Evolutionary conservation across 92 coral and sea anemone species (phyloP).

Genomic region (Heliopora coerulea): DNA sequence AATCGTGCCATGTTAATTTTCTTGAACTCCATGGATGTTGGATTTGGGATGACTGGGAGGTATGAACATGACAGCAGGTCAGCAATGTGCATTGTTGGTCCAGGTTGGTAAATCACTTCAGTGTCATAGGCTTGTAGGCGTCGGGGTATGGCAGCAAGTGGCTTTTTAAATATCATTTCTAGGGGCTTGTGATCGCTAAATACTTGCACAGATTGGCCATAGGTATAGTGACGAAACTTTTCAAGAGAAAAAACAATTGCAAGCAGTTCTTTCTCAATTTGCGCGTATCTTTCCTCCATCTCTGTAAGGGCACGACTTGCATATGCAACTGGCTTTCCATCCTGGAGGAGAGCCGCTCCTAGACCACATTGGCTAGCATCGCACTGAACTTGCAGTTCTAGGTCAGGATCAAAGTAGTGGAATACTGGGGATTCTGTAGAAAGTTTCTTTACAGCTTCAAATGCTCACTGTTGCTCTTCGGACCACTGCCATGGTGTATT

Average conservation of each 20-base stretch:
- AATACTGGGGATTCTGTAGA: no score
- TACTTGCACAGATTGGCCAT: constrained; percentile 11
- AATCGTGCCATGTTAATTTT: constrained; percentile 33
- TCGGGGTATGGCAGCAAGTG: constrained; percentile 12
- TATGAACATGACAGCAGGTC: constrained; percentile 17
- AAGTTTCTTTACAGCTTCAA: no score
- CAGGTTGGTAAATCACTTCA: constrained; percentile 13
- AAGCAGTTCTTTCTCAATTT: constrained; percentile 38
- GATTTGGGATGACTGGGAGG: constrained; percentile 27
- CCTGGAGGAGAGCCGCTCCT: no score
- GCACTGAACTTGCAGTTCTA: no score
- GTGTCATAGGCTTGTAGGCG: constrained; percentile 31
- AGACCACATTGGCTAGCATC: no score
- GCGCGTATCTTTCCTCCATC: constrained; percentile 38
- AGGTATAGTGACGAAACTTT: constrained; percentile 38
- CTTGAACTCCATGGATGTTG: constrained; percentile 26
- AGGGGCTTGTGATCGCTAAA: constrained; percentile 46
- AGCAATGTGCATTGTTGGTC: constrained; percentile 22
- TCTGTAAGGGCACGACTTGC: constrained; percentile 36
- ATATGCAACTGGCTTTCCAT: constrained; percentile 5
- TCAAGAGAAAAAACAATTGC: constrained; percentile 42
- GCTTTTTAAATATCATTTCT: constrained; percentile 28
- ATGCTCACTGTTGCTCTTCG: no score
- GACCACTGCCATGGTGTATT: no score
- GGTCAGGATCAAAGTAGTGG: no score